Conservation (phyloP, 1,140 invertebrate genomes). For the Lasioglossum baleicum region DNA sequence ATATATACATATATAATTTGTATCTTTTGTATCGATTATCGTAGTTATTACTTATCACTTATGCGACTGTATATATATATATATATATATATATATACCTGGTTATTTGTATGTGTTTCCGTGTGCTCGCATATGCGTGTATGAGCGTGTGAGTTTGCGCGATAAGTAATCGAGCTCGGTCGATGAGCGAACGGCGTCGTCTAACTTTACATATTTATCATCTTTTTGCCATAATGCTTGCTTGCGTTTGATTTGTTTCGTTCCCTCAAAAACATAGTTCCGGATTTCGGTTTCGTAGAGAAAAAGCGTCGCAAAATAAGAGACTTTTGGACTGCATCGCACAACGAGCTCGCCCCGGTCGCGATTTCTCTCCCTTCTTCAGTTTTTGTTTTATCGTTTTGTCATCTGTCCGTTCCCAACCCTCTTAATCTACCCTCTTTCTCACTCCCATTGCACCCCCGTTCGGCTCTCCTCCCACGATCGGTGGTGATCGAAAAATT, state of each 20-base stretch:
- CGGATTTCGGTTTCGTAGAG: not conserved
- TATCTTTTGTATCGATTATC: constrained; percentile 40
- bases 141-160: constrained; percentile 36
- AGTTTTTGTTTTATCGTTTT: no score
- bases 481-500: constrained; percentile 56
- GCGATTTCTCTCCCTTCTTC: not conserved
- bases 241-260: constrained; percentile 9
- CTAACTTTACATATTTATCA: constrained; percentile 16
- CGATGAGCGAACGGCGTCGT: constrained; percentile 38
- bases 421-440: constrained; percentile 13
- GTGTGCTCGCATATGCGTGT: constrained; percentile 49
- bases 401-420: constrained; percentile 1
- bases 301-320: constrained; percentile 42
- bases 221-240: not conserved
- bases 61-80: constrained; percentile 53
- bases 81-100: constrained; percentile 54
- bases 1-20: constrained; percentile 28
- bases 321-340: constrained; percentile 41
- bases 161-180: constrained; percentile 53
- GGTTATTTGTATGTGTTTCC: not conserved
- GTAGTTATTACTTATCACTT: constrained; percentile 57
- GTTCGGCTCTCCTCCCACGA: constrained; percentile 30
- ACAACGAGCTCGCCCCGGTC: constrained; percentile 34
- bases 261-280: constrained; percentile 3
- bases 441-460: constrained; percentile 7